A percentile compares a stretch with the other conserved stretches of the same genome.
These are phyloP conservation scores for Lerista edwardsae DNA, from an alignment of 2,797 vertebrate species.

Conservation along the genomic window DNA sequence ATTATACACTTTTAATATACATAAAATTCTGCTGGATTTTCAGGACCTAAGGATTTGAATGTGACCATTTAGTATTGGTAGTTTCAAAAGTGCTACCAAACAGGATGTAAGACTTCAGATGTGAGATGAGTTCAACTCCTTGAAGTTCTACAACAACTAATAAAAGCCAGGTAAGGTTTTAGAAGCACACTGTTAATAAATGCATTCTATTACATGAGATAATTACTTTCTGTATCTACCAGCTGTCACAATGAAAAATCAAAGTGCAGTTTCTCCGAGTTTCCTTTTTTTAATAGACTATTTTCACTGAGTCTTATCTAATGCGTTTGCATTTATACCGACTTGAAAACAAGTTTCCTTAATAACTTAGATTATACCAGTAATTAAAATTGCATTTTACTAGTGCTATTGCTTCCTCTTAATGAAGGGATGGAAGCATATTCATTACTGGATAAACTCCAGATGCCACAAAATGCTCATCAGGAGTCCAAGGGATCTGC, in stretches of 20 bases:
- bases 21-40: background rate
- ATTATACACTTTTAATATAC: too few relatives aligned
- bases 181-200: constrained; percentile 2
- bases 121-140: background rate
- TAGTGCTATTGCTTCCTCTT: background rate
- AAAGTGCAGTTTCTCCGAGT: background rate
- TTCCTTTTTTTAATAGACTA: background rate
- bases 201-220: constrained; percentile 1
- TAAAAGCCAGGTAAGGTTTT: constrained; percentile 4
- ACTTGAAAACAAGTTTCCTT: background rate
- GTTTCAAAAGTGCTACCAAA: background rate
- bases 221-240: constrained; percentile 27
- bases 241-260: constrained; percentile 13
- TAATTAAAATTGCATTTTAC: constrained; percentile 22
- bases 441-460: background rate
- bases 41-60: too few relatives aligned
- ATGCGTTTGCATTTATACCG: constrained; percentile 6
- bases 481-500: background rate
- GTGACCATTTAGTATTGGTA: background rate
- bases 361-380: background rate
- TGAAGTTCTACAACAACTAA: background rate
- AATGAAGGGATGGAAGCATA: background rate
- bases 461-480: background rate
- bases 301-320: constrained; percentile 1
- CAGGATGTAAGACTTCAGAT: background rate